These are phyloP conservation scores for Glandiceps talaboti DNA, from an alignment of 53 echinoderm and acorn worm species.

Conservation along the genomic window DNA sequence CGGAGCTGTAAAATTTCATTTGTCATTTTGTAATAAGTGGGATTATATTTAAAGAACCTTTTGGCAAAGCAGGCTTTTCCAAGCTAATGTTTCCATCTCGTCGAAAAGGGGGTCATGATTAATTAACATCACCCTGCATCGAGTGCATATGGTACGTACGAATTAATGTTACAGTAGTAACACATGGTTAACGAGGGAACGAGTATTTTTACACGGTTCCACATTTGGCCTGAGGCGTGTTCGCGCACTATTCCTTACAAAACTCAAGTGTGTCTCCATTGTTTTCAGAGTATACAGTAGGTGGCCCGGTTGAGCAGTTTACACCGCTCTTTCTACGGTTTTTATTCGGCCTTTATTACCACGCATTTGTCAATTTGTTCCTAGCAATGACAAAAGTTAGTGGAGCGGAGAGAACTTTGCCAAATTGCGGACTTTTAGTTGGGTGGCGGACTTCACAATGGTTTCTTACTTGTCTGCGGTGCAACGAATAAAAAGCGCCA, in stretches of 20 bases:
- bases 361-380: background rate
- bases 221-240: background rate
- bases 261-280: background rate
- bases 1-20: background rate
- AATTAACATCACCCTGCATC: background rate
- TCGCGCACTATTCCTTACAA: background rate
- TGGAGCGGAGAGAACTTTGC: background rate
- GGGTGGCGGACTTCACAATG: background rate
- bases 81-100: background rate
- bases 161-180: too few species aligned
- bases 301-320: background rate
- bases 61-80: background rate
- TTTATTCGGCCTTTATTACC: background rate
- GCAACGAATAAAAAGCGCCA: background rate
- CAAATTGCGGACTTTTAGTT: background rate
- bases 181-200: background rate
- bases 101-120: background rate
- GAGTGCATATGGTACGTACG: background rate
- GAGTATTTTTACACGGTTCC: background rate
- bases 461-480: too few species aligned
- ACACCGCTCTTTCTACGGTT: background rate
- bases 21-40: background rate
- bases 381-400: background rate
- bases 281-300: background rate
- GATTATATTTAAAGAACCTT: background rate